These are phyloP conservation scores for Erythrocebus patas DNA, from an alignment of 2,113 vertebrate genomes.

Conservation along the genomic window DNA sequence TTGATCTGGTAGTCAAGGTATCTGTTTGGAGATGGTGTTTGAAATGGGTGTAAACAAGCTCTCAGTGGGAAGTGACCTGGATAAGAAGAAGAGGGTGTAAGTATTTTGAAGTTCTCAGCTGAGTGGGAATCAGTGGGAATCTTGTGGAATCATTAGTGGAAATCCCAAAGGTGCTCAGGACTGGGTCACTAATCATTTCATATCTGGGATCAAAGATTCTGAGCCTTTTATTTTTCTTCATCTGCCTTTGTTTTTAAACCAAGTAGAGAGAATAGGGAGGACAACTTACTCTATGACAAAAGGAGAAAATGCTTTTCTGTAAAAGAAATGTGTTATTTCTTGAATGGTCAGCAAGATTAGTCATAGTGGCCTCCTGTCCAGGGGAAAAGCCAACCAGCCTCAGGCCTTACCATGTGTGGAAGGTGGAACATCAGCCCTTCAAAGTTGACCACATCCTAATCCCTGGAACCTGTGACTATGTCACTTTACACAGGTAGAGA, in stretches of 20 bases:
- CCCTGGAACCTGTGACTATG: neutral
- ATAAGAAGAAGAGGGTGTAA: neutral
- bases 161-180: neutral
- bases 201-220: neutral
- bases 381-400: neutral
- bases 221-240: neutral
- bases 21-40: neutral
- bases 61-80: neutral
- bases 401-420: neutral
- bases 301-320: neutral
- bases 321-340: neutral
- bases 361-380: no score
- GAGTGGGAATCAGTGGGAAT: neutral
- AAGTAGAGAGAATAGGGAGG: neutral
- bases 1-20: neutral
- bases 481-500: neutral
- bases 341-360: neutral
- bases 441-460: neutral
- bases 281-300: neutral
- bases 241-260: neutral
- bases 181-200: neutral
- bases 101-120: neutral
- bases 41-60: neutral
- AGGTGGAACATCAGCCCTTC: neutral
- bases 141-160: neutral